Percentiles rank a stretch among this genome's conserved stretches.
Evolutionary conservation across 2,888 invertebrate species (phyloP).

Genomic region (Euplexia lucipara): DNA sequence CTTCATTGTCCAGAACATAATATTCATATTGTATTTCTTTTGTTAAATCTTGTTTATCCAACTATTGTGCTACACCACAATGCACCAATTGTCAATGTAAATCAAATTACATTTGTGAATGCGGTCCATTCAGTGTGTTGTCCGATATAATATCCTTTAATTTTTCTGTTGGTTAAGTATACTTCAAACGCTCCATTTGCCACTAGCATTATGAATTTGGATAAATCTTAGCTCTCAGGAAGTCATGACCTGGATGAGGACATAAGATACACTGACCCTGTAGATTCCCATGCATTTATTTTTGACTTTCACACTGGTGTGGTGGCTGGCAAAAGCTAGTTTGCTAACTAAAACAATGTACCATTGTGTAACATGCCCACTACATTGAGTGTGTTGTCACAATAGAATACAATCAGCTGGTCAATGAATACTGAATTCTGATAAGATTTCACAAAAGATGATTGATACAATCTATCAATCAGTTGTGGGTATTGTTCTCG

Average conservation of each 20-base stretch:
- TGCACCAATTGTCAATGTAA: constrained; percentile 12
- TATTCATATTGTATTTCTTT: constrained; percentile 13
- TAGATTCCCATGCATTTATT: too few species aligned
- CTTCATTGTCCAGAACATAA: not conserved
- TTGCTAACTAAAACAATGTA: too few species aligned
- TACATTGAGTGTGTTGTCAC: not conserved
- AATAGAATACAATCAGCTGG: constrained; percentile 26
- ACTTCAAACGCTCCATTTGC: not conserved
- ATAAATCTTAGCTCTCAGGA: too few species aligned
- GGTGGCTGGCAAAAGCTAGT: too few species aligned
- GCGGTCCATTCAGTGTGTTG: not conserved
- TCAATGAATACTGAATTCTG: constrained; percentile 13
- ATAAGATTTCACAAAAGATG: constrained; percentile 21
- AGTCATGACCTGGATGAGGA: too few species aligned
- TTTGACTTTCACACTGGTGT: too few species aligned
- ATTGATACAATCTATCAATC: constrained; percentile 5
- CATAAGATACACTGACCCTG: too few species aligned
- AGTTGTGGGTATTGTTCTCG: not conserved
- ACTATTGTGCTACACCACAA: not conserved
- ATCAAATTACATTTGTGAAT: constrained; percentile 18
- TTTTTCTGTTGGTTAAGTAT: not conserved
- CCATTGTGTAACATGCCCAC: not conserved
- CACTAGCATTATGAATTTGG: not conserved
- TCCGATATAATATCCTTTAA: not conserved
- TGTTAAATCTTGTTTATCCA: not conserved